Evolutionary conservation across 2,113 vertebrate genomes (phyloP), one percentile per base, ranked within the genome.

Genomic region (Miniopterus natalensis): DNA sequence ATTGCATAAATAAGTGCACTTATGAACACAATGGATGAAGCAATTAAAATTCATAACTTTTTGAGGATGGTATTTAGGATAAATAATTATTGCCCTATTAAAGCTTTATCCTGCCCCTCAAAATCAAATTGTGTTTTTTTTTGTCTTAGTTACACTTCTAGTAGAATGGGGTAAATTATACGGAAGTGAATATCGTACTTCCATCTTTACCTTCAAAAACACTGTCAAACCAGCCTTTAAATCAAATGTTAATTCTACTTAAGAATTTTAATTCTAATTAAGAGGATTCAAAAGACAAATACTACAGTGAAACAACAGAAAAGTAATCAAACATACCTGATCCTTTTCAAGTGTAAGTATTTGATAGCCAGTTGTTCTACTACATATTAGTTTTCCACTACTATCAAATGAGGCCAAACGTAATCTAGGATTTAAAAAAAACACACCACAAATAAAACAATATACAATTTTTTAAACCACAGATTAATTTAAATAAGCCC

Each of bases 271-370:
- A 63, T 83, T 83, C 40, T 63, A 63, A 81, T 61, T 81, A 61
- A 57, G 53, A 63, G 8, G 55, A 86, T 84, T 95, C 47, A 87
- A 90, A 92, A 84, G 47, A 90, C 92, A 88, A 81, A 80, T 45
- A 90, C 12, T 80, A 45, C 15, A 66, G 55, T 85, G 42, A 90
- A 59, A 63, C 7, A 85, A 95, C 12, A 95, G 66, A 84, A 80
- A 47, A 53, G 55, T 84, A 51, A 74, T 40, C 47, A 61, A 61
- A 94, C 97, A 40, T 97, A 99, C 99, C 99, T 99, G 99, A 98
- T 99, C 99, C 96, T 99, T 99, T 98, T 99, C 99, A 9, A 99
- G 98, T 27, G 99, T 99, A 12, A 99, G 99, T 66, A 99, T 99
- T 97, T 99, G 99, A 97, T 99, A 99, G 14, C 99, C 99, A 0